Conservation (phyloP, 2,888 invertebrate species). For the Harpalus rubripes region DNA sequence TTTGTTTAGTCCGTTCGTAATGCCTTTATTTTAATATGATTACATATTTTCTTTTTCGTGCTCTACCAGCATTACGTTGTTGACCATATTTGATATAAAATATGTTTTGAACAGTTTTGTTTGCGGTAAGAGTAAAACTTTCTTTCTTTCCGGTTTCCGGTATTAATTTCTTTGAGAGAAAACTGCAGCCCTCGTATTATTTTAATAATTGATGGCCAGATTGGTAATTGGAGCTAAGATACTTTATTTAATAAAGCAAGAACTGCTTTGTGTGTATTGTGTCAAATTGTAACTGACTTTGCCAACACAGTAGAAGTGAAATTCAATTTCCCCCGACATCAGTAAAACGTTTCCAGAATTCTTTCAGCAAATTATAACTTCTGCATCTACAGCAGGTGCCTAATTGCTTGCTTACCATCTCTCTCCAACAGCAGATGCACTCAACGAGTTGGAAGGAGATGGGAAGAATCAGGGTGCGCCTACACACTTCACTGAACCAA, state of each 20-base stretch:
- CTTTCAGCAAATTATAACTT: conserved; percentile 65
- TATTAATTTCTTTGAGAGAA: background rate
- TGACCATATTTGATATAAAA: too few relatives aligned
- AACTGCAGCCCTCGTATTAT: background rate
- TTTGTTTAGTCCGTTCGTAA: too few relatives aligned
- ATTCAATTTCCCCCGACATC: conserved; percentile 62
- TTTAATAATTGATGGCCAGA: conserved; percentile 12
- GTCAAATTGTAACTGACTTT: conserved; percentile 57
- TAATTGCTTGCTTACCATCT: conserved; percentile 49
- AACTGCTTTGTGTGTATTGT: conserved; percentile 37
- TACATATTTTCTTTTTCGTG: too few relatives aligned
- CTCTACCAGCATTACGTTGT: too few relatives aligned
- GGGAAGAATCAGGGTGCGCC: conserved; percentile 21
- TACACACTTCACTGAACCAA: conserved; percentile 59
- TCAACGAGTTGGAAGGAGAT: conserved; percentile 1
- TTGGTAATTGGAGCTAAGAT: conserved; percentile 23
- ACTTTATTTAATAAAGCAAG: conserved; percentile 31
- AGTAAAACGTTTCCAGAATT: conserved; percentile 64
- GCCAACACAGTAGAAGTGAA: conserved; percentile 57
- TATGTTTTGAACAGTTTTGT: background rate
- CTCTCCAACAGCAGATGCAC: background rate
- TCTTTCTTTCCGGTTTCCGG: background rate
- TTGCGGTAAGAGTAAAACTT: background rate
- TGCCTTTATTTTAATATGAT: too few relatives aligned
- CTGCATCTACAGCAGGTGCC: conserved; percentile 59